Percentiles rank a stretch among this genome's conserved stretches.
phyloP scores from a whole-genome alignment of 2,797 vertebrate species.

The Onychomys leucogaster region DNA sequence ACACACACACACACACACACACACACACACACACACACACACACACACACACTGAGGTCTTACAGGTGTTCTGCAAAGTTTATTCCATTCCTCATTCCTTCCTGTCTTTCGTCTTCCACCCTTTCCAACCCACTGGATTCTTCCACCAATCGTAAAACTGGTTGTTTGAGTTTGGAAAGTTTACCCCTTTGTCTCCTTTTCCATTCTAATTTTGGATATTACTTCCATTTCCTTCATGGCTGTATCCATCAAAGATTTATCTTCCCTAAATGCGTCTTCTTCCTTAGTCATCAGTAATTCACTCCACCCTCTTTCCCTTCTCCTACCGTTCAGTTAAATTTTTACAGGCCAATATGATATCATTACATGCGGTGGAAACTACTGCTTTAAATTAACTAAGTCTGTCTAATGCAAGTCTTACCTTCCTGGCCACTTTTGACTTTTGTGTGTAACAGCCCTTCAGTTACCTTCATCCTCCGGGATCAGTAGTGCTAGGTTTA shows the following conservation, averaged over 20 bases:
- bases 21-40: background rate
- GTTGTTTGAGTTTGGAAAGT: background rate
- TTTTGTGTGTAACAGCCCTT: background rate
- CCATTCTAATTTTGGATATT: background rate
- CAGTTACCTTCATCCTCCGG: background rate
- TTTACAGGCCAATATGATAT: too few relatives aligned
- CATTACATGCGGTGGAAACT: background rate
- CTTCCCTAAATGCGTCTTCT: background rate
- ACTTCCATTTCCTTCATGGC: background rate
- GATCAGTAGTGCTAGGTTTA: background rate
- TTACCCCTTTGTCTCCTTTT: background rate
- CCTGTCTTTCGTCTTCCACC: background rate
- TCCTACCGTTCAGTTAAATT: background rate
- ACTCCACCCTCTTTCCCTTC: accelerated
- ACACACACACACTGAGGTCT: background rate
- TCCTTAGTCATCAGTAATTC: accelerated
- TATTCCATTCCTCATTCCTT: accelerated
- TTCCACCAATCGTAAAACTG: background rate
- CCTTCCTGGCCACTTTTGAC: background rate
- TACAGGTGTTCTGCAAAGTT: background rate
- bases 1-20: too few relatives aligned
- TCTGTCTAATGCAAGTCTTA: background rate
- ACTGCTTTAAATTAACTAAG: background rate
- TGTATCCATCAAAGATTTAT: background rate
- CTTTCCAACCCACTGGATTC: background rate